phyloP scores from a whole-genome alignment of 2,797 vertebrate genomes.

The Crossoptilon crossoptilon region DNA sequence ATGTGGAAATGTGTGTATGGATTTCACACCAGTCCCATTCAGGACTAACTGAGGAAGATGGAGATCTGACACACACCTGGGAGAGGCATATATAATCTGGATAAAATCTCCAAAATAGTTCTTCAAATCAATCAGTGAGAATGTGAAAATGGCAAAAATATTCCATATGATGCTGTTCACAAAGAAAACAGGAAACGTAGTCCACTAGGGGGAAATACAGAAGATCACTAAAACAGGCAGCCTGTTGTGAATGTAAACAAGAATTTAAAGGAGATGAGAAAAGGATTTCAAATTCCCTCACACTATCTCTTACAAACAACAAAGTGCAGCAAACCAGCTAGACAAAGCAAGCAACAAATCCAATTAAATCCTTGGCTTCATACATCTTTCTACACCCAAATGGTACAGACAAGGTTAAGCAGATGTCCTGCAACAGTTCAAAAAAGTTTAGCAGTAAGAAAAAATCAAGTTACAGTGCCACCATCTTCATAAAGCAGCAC shows the following conservation, averaged over 20 bases:
- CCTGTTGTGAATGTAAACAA: slow-evolving; percentile 48
- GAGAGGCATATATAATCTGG: slow-evolving; percentile 8
- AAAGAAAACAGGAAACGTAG: slow-evolving; percentile 71
- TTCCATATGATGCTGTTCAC: slow-evolving; percentile 48
- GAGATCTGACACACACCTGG: background rate
- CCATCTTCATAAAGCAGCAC: background rate
- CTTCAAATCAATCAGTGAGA: slow-evolving; percentile 47
- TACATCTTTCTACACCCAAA: slow-evolving; percentile 37
- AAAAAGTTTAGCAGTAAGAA: background rate
- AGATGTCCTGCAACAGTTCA: slow-evolving; percentile 40
- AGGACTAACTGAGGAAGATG: background rate
- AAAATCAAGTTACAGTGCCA: background rate
- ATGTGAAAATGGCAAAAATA: slow-evolving; percentile 70
- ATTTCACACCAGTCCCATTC: background rate
- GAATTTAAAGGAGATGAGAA: slow-evolving; percentile 46
- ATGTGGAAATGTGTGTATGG: background rate
- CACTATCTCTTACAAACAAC: slow-evolving; percentile 44
- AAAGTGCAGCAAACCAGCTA: slow-evolving; percentile 20
- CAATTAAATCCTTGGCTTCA: slow-evolving; percentile 30
- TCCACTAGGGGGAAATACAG: slow-evolving; percentile 45
- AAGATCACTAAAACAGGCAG: slow-evolving; percentile 60
- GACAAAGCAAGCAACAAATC: slow-evolving; percentile 10
- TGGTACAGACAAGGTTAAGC: background rate
- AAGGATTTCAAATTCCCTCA: background rate
- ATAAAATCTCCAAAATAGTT: slow-evolving; percentile 36